A percentile compares a stretch with the other conserved stretches of the same genome.
These are phyloP conservation scores for Acropora tenuis DNA, from an alignment of 64 coral and sea anemone genomes.

Conservation along the genomic window DNA sequence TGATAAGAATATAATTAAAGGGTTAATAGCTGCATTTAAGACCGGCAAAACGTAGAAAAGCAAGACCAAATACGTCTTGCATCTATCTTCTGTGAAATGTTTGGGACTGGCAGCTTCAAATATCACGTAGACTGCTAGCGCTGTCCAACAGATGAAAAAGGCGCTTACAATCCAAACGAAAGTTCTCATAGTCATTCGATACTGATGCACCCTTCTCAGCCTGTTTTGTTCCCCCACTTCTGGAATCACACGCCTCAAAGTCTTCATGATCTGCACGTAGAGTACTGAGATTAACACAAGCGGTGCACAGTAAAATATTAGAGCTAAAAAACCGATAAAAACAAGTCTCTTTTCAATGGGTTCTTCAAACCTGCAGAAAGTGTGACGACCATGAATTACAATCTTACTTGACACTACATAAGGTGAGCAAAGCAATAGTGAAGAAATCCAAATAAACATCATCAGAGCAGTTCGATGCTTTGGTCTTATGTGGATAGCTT, in stretches of 20 bases:
- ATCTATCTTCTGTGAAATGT: not conserved
- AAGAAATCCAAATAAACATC: not conserved
- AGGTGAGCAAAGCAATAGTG: not conserved
- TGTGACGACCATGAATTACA: not conserved
- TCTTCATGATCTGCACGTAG: not conserved
- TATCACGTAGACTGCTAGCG: not conserved
- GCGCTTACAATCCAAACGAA: not conserved
- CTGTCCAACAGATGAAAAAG: conserved; percentile 20
- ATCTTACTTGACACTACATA: not conserved
- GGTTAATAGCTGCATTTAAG: not conserved
- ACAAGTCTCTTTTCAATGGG: too few relatives aligned
- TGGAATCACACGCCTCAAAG: not conserved
- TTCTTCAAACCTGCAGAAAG: not conserved
- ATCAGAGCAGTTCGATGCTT: not conserved
- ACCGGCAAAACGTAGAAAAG: conserved; percentile 28
- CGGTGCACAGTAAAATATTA: not conserved
- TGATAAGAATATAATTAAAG: not conserved
- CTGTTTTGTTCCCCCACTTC: not conserved
- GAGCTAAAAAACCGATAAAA: too few relatives aligned
- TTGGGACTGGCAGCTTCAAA: not conserved
- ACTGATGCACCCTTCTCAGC: not conserved
- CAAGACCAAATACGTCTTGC: not conserved
- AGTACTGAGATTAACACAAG: not conserved
- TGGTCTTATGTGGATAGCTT: not conserved
- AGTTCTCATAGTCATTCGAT: not conserved